Evolutionary conservation across 2,113 vertebrate genomes (phyloP), one percentile per base, ranked within the genome.

Genomic region (Sinosuthora webbiana): DNA sequence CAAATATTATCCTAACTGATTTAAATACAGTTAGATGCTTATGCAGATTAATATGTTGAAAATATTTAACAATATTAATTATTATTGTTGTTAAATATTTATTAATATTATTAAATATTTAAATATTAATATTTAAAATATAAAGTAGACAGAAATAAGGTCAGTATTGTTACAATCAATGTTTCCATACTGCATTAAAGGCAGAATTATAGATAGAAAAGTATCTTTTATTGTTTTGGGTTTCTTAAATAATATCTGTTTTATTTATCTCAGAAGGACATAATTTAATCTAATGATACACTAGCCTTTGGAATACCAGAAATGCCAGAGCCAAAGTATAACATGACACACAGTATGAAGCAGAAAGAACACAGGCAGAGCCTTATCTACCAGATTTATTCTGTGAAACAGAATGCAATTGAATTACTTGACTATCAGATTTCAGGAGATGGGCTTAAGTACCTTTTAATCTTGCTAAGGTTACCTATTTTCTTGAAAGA

Each of bases 251-350:
- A 44, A 45, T 74, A 39, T 50, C 83, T 62, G 37, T n/a, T 30
- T 55, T 50, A 27, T 79, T 82, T 64, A 37, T 82, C 35, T 87
- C 25, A 55, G 39, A 18, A 69, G 21, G 17, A 50, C 9, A 44
- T 35, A 4, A 79, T 70, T 69, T 89, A 74, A 70, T 90, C 16
- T 83, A 85, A 80, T 78, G n/a, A 62, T 52, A 25, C 41, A 60
- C 71, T 96, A 85, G 24, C 20, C 87, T 90, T 94, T 62, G 31
- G 52, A 87, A 94, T 68, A 49, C 28, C 42, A 81, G 59, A 76
- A 95, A 94, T 55, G 21, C 31, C 91, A 85, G 57, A 93, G 53
- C 35, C 55, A 50, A 95, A 93, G 25, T 24, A 70, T 71, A 92
- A 75, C 37, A 5, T 76, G 70, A 59, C 64, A 93, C 10, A 85